Evolutionary conservation across 2,797 vertebrate species (phyloP).

Genomic region (Ptychobarbus kaznakovi): DNA sequence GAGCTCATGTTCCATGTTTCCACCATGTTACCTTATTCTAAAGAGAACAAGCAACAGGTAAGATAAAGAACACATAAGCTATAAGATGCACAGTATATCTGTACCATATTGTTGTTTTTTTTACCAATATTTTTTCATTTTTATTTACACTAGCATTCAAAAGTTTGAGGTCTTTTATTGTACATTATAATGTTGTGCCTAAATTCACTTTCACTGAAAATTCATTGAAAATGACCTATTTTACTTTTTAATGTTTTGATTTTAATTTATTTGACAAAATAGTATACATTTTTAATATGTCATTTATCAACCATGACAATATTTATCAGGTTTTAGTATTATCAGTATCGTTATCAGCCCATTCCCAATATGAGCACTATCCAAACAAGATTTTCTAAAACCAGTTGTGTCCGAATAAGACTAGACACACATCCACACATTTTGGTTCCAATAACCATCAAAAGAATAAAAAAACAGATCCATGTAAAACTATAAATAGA

Average conservation of each 20-base stretch:
- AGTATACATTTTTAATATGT: not conserved
- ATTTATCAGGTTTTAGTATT: not conserved
- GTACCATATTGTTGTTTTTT: not conserved
- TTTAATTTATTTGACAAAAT: not conserved
- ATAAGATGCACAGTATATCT: not conserved
- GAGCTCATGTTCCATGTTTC: conserved; percentile 99
- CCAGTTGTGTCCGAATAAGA: not conserved
- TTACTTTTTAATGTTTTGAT: not conserved
- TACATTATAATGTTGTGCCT: not conserved
- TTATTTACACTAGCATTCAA: not conserved
- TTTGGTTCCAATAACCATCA: not conserved
- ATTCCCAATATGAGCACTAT: not conserved
- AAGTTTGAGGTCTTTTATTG: not conserved
- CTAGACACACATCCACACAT: not conserved
- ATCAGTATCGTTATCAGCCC: not conserved
- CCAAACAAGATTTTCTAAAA: not conserved
- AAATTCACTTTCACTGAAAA: not conserved
- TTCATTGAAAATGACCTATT: not conserved
- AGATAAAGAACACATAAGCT: conserved; percentile 18
- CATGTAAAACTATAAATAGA: not conserved
- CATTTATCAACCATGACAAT: not conserved
- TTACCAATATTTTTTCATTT: not conserved
- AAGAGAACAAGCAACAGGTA: conserved; percentile 99
- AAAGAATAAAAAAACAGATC: not conserved
- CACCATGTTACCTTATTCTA: conserved; percentile 98